Base-by-base conservation (phyloP, 2,888 invertebrate species). In the Tubiluchus corallicola region DNA sequence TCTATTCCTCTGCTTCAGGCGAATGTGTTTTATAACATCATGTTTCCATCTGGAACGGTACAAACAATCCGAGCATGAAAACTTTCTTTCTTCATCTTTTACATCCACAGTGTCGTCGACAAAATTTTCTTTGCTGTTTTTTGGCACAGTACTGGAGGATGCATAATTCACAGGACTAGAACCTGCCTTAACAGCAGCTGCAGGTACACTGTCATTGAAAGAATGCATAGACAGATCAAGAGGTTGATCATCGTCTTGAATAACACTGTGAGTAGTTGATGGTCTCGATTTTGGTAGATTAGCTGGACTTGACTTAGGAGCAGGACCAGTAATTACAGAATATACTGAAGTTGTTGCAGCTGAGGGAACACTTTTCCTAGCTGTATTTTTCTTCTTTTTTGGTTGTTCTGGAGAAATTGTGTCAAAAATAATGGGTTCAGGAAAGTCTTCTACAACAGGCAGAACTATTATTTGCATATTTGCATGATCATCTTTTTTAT, bases 341-440 rank as follows among this genome's bases (percentile, higher is more conserved):
- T 29, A 29, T n/a, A n/a, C n/a, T 9, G 29, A 9, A n/a, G 29
- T n/a, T 9, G 29, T n/a, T 9, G 29, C 29, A n/a, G 29, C 29
- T 9, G 9, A n/a, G 9, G 29, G 9, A 9, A 29, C 29, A n/a
- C 29, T 29, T n/a, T 29, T 29, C 9, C 29, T 9, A 9, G 29
- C 29, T n/a, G 29, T 29, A n/a, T 29, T 29, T n/a, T 29, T 29
- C 29, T 29, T 29, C 29, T 29, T n/a, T n/a, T 9, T n/a, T n/a
- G 29, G 29, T n/a, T 29, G 29, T n/a, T 9, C 29, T 9, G 29
- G 29, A n/a, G 29, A 29, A n/a, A 29, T 9, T 29, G 9, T 9
- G 9, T 29, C 29, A n/a, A 29, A 29, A n/a, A 29, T 29, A n/a
- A 29, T 29, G 9, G 29, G 29, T 29, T 29, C 29, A n/a, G 29